A percentile compares a stretch with the other conserved stretches of the same genome.
phyloP scores from a whole-genome alignment of 35 echinoderm and acorn worm genomes.

The Hemicentrotus pulcherrimus region DNA sequence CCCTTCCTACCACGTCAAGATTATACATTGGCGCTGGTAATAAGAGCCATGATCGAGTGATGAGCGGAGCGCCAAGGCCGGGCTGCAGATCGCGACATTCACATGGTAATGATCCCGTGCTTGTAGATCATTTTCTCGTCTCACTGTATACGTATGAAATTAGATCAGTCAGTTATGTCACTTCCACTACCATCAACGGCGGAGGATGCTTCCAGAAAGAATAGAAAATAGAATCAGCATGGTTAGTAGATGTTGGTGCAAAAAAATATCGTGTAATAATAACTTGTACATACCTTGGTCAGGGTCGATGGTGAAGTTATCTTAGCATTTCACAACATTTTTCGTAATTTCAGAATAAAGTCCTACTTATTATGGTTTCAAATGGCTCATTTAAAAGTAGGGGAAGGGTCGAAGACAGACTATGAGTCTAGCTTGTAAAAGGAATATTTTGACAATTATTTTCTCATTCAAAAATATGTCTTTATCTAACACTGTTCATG shows the following conservation, averaged over 20 bases:
- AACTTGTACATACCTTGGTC: too few species aligned
- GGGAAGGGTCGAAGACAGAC: too few species aligned
- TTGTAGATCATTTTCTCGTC: not conserved
- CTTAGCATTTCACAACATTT: too few species aligned
- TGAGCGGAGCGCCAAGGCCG: not conserved
- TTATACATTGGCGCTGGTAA: not conserved
- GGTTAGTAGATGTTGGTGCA: not conserved
- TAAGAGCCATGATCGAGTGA: not conserved
- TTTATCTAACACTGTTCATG: too few species aligned
- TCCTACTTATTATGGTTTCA: too few species aligned
- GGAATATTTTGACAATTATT: too few species aligned
- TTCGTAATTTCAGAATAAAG: too few species aligned
- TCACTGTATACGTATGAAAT: not conserved
- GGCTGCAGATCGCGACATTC: not conserved
- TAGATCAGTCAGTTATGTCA: constrained; percentile 2
- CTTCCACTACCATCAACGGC: not conserved
- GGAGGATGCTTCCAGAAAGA: not conserved
- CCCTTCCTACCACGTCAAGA: not conserved
- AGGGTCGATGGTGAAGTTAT: too few species aligned
- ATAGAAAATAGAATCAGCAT: not conserved
- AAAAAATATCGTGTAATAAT: not conserved
- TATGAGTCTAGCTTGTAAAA: too few species aligned
- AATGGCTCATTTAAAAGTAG: too few species aligned
- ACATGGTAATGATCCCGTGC: not conserved
- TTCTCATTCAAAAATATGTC: too few species aligned